phyloP scores from a whole-genome alignment of 2,888 invertebrate genomes.

The Cantharis nigra region DNA sequence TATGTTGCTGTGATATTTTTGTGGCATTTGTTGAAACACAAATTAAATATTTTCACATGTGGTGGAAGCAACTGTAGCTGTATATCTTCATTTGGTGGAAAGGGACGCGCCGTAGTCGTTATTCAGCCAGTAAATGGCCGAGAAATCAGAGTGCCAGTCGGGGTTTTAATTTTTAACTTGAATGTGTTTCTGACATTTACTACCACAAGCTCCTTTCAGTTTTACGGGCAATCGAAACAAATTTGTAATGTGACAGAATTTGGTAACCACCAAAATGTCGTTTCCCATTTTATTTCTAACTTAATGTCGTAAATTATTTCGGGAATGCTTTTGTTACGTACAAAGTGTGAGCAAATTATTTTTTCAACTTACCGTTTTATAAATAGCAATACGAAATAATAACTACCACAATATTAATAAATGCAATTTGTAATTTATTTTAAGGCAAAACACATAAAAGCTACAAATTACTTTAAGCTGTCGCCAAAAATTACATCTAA shows the following conservation, averaged over 20 bases:
- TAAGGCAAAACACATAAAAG: neutral
- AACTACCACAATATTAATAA: neutral
- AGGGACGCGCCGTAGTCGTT: constrained; percentile 46
- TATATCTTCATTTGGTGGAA: constrained; percentile 51
- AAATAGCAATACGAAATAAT: neutral
- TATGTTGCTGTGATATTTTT: constrained; percentile 40
- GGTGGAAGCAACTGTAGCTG: constrained; percentile 48
- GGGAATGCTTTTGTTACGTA: neutral
- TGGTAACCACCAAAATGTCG: constrained; percentile 43
- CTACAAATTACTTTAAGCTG: neutral
- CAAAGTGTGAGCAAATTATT: neutral
- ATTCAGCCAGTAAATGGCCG: constrained; percentile 53
- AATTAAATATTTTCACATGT: constrained; percentile 53
- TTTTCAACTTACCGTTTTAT: neutral
- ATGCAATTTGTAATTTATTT: neutral
- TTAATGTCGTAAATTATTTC: constrained; percentile 16
- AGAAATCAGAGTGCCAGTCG: constrained; percentile 52
- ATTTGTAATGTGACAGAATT: constrained; percentile 45
- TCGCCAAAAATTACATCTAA: neutral
- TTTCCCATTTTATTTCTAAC: constrained; percentile 36
- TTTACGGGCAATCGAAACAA: constrained; percentile 50
- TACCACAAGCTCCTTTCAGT: constrained; percentile 48
- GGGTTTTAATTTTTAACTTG: constrained; percentile 55
- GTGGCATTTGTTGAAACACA: constrained; percentile 47
- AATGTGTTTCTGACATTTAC: constrained; percentile 55